phyloP scores from a whole-genome alignment of 2,113 vertebrate species.

The Romanogobio albipinnatus region DNA sequence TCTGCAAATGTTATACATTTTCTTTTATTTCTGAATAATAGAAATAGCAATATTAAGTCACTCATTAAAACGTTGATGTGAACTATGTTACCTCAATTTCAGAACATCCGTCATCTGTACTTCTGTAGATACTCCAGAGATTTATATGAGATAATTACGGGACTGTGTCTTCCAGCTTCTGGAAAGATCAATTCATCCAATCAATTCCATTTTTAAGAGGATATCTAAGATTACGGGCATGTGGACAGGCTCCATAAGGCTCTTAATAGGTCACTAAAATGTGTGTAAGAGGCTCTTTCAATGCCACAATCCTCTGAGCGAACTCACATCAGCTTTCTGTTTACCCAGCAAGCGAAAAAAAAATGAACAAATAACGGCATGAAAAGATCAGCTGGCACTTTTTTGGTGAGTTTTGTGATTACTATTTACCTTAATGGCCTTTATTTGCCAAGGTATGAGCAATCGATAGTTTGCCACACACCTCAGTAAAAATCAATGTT shows the following conservation, averaged over 20 bases:
- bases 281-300: constrained; percentile 70
- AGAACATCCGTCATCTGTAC: constrained; percentile 53
- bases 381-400: constrained; percentile 18
- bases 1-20: neutral
- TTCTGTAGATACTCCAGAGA: constrained; percentile 75
- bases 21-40: neutral
- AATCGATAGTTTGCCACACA: constrained; percentile 64
- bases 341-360: constrained; percentile 10
- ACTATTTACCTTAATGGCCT: constrained; percentile 62
- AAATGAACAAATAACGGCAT: constrained; percentile 47
- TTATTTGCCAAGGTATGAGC: constrained; percentile 64
- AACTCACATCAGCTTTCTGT: constrained; percentile 30
- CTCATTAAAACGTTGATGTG: neutral
- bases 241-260: constrained; percentile 70
- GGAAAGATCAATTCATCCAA: constrained; percentile 78
- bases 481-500: constrained; percentile 64
- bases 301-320: constrained; percentile 63
- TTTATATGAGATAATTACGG: constrained; percentile 78
- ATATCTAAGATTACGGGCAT: constrained; percentile 74
- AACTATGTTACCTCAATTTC: constrained; percentile 36
- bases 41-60: neutral
- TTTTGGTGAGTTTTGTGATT: constrained; percentile 52
- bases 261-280: constrained; percentile 79
- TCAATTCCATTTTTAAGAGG: constrained; percentile 80
- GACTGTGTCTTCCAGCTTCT: constrained; percentile 70